phyloP scores from a whole-genome alignment of 2,888 invertebrate genomes.

The Cataglyphis albicans region DNA sequence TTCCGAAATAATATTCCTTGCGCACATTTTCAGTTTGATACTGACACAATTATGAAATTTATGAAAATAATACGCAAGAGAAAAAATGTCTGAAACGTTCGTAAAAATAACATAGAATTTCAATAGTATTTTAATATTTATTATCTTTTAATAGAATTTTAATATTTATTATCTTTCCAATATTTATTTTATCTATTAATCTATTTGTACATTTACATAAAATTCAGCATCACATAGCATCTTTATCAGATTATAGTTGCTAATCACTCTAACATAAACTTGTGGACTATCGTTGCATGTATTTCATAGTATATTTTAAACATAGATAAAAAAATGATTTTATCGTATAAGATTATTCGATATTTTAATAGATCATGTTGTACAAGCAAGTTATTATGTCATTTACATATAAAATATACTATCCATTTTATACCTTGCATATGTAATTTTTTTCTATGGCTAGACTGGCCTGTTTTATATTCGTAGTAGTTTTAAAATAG shows the following conservation, averaged over 20 bases:
- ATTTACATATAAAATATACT: neutral
- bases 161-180: neutral
- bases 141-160: neutral
- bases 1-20: neutral
- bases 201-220: neutral
- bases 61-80: neutral
- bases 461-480: neutral
- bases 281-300: neutral
- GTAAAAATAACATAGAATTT: no score
- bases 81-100: neutral
- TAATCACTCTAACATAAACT: neutral
- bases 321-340: neutral
- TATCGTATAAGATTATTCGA: neutral
- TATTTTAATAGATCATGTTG: neutral
- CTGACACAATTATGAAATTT: neutral
- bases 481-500: neutral
- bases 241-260: neutral
- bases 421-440: neutral
- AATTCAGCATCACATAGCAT: neutral
- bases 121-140: no score
- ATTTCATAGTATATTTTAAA: neutral
- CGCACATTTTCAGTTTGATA: neutral
- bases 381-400: neutral
- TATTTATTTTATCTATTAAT: neutral
- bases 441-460: neutral